A percentile compares a stretch with the other conserved stretches of the same genome.
These are phyloP conservation scores for Caenorhabditis wallacei DNA, from an alignment of 2,888 invertebrate genomes.

Conservation along the genomic window DNA sequence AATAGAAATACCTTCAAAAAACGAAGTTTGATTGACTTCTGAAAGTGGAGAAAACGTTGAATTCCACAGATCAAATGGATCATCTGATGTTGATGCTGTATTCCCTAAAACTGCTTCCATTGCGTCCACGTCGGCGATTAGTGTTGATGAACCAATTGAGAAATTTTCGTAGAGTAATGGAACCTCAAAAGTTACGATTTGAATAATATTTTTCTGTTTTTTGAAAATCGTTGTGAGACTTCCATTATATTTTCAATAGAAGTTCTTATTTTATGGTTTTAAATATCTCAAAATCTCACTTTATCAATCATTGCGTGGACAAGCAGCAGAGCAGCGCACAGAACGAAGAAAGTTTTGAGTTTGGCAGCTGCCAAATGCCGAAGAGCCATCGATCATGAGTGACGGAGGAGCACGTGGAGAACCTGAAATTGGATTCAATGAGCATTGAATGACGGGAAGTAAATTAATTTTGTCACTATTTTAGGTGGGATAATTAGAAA, in stretches of 20 bases:
- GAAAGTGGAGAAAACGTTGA: constrained; percentile 38
- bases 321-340: constrained; percentile 45
- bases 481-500: too few relatives aligned
- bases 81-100: constrained; percentile 45
- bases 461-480: too few relatives aligned
- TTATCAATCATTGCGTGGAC: constrained; percentile 56
- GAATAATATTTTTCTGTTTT: too few relatives aligned
- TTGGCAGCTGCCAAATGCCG: constrained; percentile 51
- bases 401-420: constrained; percentile 22
- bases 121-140: constrained; percentile 58
- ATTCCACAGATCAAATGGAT: constrained; percentile 19
- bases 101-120: constrained; percentile 59
- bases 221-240: too few relatives aligned
- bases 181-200: constrained; percentile 37
- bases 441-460: background rate
- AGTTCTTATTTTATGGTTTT: too few relatives aligned
- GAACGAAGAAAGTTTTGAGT: constrained; percentile 45
- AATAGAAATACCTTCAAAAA: constrained; percentile 35
- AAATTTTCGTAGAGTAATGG: constrained; percentile 58
- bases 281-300: constrained; percentile 17
- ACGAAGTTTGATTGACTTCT: constrained; percentile 48
- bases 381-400: constrained; percentile 62
- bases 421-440: constrained; percentile 16
- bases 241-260: too few relatives aligned
- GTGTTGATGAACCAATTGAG: constrained; percentile 39